Evolutionary conservation across 1,140 invertebrate species (phyloP), one percentile per base, ranked within the genome.

Genomic region (Euwallacea similis): DNA sequence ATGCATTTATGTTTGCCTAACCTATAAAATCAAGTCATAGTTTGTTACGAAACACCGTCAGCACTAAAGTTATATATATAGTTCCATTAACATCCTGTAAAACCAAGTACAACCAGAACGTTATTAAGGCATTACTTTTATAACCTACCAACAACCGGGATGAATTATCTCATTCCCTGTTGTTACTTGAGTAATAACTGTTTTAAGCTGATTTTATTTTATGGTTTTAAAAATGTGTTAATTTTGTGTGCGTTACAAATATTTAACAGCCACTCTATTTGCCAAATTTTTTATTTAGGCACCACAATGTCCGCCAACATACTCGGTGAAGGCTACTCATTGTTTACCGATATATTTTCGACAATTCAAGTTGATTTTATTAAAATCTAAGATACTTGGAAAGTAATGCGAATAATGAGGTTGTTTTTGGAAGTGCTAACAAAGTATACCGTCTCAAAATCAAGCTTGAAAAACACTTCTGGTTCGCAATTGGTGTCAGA

Each of bases 111-210:
- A 56, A 56, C 8, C n/a, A 21, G 8, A 21, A 56, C 16, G 10
- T 56, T 56, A 8, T 56, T 56, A 56, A 56, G 54, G 54, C 54
- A 56, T 56, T 56, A 56, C 16, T 56, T 56, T 56, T 56, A 56
- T 56, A 21, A 15, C 16, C 3, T 16, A 15, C 9, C 9, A 56
- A 33, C 21, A 33, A 4, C 21, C 21, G 21, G 21, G 21, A 33
- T 4, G 21, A 33, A 56, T 56, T 6, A 56, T n/a, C 46, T 50
- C 9, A 13, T 50, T 33, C 21, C 21, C 9, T 6, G 54, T 56
- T 56, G 54, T 56, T 56, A 56, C 6, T 21, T 4, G 54, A 56
- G 16, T 42, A 61, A 33, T 4, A 33, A n/a, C n/a, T n/a, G 21
- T 33, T 33, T 33, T 33, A 33, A 61, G 2, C 16, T 16, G 9